Evolutionary conservation across 2,797 vertebrate species (phyloP).

Genomic region (Sphenopsis melanotis): DNA sequence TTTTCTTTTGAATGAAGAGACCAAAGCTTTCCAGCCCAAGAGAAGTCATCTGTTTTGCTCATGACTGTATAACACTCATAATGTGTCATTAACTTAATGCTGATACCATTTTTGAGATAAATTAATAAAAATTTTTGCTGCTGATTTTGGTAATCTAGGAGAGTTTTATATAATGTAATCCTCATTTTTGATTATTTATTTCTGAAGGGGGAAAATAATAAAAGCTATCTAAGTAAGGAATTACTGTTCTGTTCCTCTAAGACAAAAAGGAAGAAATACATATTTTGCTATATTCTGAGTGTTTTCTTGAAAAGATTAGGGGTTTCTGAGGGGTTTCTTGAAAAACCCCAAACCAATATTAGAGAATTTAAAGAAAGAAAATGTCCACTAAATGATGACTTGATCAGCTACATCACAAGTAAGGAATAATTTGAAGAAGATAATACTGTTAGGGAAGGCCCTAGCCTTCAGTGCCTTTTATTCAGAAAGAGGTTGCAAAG

Average conservation of each 20-base stretch:
- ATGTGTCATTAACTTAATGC: neutral
- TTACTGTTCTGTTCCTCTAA: neutral
- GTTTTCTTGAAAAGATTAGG: neutral
- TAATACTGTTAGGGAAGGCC: fast-evolving
- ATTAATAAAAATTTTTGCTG: neutral
- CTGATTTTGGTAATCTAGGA: neutral
- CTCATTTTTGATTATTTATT: neutral
- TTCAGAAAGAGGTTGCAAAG: neutral
- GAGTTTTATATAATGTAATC: neutral
- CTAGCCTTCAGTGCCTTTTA: neutral
- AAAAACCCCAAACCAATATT: fast-evolving
- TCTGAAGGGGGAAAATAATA: neutral
- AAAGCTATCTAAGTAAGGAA: neutral
- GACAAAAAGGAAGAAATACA: neutral
- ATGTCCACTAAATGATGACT: neutral
- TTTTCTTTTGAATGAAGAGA: neutral
- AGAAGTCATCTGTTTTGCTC: neutral
- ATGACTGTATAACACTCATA: neutral
- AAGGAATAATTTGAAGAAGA: neutral
- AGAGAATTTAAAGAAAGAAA: neutral
- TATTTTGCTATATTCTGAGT: neutral
- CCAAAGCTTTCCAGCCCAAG: neutral
- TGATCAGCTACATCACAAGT: neutral
- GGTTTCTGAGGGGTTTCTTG: too few relatives aligned
- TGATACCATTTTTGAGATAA: neutral